phyloP scores from a whole-genome alignment of 2,888 invertebrate genomes.

The Gordius sp. region DNA sequence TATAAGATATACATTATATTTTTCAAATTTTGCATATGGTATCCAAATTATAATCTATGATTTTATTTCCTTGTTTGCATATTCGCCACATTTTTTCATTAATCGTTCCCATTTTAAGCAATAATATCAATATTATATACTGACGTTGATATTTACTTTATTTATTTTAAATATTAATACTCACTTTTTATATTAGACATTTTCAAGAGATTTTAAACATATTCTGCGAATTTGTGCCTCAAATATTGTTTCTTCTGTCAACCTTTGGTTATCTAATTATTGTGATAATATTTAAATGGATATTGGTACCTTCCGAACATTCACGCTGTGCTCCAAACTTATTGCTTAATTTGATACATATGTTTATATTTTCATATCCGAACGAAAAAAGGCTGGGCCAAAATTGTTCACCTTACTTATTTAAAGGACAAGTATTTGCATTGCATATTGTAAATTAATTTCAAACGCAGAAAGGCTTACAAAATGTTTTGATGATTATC shows the following conservation, averaged over 20 bases:
- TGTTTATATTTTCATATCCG: constrained; percentile 25
- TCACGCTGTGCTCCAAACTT: constrained; percentile 27
- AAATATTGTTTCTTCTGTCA: constrained; percentile 58
- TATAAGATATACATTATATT: too few relatives aligned
- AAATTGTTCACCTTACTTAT: background rate
- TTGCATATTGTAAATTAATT: background rate
- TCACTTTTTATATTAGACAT: constrained; percentile 26
- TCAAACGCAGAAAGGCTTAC: constrained; percentile 19
- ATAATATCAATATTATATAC: too few relatives aligned
- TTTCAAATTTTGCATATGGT: too few relatives aligned
- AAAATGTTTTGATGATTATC: constrained; percentile 26
- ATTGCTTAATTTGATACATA: constrained; percentile 26
- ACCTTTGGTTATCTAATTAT: constrained; percentile 83
- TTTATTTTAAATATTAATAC: too few relatives aligned
- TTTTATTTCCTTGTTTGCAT: too few relatives aligned
- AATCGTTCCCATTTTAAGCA: too few relatives aligned
- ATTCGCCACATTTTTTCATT: too few relatives aligned
- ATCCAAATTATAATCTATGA: too few relatives aligned
- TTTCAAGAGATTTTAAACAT: constrained; percentile 45
- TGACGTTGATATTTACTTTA: too few relatives aligned
- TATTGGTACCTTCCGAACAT: constrained; percentile 27
- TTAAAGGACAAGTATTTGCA: background rate
- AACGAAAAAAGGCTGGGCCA: constrained; percentile 18
- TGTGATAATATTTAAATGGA: constrained; percentile 86
- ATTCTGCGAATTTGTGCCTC: constrained; percentile 74